These are phyloP conservation scores for Hecatera dysodea DNA, from an alignment of 2,888 invertebrate species.

Conservation along the genomic window DNA sequence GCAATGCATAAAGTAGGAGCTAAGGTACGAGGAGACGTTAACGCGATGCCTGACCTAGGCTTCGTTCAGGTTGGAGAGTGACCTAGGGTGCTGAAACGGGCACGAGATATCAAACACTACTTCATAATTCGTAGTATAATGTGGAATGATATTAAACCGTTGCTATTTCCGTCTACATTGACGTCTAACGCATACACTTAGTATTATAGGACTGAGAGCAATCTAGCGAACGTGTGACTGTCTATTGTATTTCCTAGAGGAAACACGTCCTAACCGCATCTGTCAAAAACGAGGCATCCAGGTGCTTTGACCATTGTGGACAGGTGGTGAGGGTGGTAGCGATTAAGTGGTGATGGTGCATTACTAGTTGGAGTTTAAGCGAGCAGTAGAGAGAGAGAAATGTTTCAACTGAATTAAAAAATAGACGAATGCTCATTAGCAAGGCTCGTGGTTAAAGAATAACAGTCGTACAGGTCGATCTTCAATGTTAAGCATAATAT, in stretches of 20 bases:
- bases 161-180: no score
- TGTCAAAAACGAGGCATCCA: no score
- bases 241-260: no score
- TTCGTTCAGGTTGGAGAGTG: neutral
- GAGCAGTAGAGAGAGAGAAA: neutral
- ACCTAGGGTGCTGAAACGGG: no score
- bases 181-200: neutral
- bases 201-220: no score
- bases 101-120: neutral
- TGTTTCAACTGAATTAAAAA: neutral
- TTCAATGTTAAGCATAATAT: no score
- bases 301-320: neutral
- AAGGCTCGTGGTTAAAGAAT: no score
- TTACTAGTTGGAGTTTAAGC: neutral
- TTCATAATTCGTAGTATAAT: neutral
- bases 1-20: constrained; percentile 48
- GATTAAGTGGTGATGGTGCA: neutral
- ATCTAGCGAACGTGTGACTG: no score
- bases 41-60: constrained; percentile 5
- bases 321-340: neutral
- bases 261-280: no score
- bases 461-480: no score
- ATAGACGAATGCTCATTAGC: neutral
- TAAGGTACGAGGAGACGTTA: constrained; percentile 7
- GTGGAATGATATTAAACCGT: neutral